These are phyloP conservation scores for Hirtodrosophila histrioides DNA, from an alignment of 2,888 invertebrate genomes.

Conservation along the genomic window DNA sequence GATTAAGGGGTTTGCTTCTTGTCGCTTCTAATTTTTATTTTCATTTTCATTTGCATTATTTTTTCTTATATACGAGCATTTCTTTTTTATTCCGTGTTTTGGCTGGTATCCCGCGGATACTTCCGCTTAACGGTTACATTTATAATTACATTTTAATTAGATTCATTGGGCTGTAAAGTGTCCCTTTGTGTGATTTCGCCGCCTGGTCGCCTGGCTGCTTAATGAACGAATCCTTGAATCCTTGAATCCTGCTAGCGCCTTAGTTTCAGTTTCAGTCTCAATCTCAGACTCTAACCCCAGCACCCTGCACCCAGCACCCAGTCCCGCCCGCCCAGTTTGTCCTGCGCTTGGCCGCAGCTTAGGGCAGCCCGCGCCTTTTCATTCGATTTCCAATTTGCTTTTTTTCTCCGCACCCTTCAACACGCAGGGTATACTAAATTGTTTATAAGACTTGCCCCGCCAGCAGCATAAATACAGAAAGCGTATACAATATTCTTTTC, in stretches of 20 bases:
- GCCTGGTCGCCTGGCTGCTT: slow-evolving; percentile 64
- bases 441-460: background rate
- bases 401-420: slow-evolving; percentile 8
- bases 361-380: slow-evolving; percentile 48
- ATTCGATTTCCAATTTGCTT: slow-evolving; percentile 75
- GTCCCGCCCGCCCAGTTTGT: too few relatives aligned
- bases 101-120: slow-evolving; percentile 83
- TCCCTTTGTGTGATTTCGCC: slow-evolving; percentile 82
- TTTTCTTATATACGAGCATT: slow-evolving; percentile 11
- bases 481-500: too few relatives aligned
- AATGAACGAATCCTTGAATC: slow-evolving; percentile 62
- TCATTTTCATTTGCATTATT: slow-evolving; percentile 64
- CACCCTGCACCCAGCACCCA: background rate
- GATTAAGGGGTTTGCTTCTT: slow-evolving; percentile 77
- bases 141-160: slow-evolving; percentile 85
- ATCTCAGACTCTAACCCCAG: slow-evolving; percentile 6
- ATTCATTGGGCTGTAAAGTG: slow-evolving; percentile 85
- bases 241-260: slow-evolving; percentile 20
- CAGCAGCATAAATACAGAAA: too few relatives aligned
- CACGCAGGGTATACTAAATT: background rate
- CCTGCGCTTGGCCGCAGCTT: slow-evolving; percentile 46
- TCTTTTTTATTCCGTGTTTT: slow-evolving; percentile 17
- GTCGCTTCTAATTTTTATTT: slow-evolving; percentile 77
- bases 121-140: slow-evolving; percentile 83
- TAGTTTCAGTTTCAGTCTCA: slow-evolving; percentile 31